Percentiles rank a stretch among this genome's conserved stretches.
phyloP scores from a whole-genome alignment of 2,113 vertebrate genomes.

The Sebastes schlegelii region DNA sequence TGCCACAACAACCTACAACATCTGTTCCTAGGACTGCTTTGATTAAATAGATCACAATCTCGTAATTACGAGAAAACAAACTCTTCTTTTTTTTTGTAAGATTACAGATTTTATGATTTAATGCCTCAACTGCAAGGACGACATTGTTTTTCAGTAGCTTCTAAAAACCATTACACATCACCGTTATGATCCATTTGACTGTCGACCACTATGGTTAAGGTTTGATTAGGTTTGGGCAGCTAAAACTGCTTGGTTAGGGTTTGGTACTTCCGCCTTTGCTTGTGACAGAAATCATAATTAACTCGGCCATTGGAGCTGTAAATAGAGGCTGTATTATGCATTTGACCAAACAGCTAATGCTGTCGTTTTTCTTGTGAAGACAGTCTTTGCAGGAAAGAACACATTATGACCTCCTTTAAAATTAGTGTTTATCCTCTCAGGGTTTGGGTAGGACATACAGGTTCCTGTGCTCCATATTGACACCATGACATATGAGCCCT shows the following conservation, averaged over 20 bases:
- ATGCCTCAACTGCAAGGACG: neutral
- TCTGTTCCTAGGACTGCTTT: neutral
- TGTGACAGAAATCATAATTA: neutral
- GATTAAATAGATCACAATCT: neutral
- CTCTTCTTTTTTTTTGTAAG: neutral
- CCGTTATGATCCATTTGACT: neutral
- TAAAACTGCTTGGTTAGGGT: neutral
- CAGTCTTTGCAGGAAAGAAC: neutral
- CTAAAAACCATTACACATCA: neutral
- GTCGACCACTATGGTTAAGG: neutral
- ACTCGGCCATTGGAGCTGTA: neutral
- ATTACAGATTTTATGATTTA: neutral
- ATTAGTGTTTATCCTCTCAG: constrained; percentile 7
- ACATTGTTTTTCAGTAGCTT: neutral
- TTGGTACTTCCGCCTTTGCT: neutral
- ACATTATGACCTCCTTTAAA: neutral
- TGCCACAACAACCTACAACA: neutral
- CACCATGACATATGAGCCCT: neutral
- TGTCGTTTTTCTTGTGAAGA: neutral
- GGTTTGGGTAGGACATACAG: neutral
- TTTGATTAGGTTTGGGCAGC: neutral
- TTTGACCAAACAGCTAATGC: neutral
- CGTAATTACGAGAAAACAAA: neutral
- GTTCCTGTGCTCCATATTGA: neutral
- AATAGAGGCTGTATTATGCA: neutral